phyloP scores from a whole-genome alignment of 2,888 invertebrate genomes.

The Cabera pusaria region DNA sequence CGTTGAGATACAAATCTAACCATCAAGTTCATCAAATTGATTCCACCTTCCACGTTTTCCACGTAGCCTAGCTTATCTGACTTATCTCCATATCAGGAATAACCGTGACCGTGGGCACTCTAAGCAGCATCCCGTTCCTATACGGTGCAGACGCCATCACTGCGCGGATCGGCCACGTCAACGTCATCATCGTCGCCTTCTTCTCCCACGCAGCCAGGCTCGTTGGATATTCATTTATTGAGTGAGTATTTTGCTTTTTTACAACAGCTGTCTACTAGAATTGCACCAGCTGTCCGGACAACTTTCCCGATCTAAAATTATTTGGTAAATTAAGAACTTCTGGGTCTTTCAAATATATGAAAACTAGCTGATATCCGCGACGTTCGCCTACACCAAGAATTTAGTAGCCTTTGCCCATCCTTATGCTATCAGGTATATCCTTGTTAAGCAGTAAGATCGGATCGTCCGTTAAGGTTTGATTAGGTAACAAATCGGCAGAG shows the following conservation, averaged over 20 bases:
- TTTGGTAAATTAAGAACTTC: no score
- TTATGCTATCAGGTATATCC: no score
- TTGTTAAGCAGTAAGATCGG: no score
- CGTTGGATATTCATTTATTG: conserved; percentile 93
- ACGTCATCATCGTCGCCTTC: conserved; percentile 92
- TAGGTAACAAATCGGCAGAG: no score
- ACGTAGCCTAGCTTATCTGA: conserved; percentile 25
- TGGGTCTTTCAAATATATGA: no score
- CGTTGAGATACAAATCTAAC: not conserved
- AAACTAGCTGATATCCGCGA: no score
- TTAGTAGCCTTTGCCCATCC: no score
- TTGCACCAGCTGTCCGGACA: no score
- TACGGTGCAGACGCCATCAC: conserved; percentile 93
- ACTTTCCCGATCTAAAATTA: no score
- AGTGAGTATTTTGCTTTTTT: conserved; percentile 85
- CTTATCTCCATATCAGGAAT: conserved; percentile 81
- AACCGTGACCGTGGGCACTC: conserved; percentile 92
- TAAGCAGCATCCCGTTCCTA: conserved; percentile 92
- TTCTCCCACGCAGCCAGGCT: conserved; percentile 92
- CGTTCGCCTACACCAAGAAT: no score
- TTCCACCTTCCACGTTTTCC: conserved; percentile 3
- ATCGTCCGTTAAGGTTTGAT: no score
- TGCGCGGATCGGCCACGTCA: conserved; percentile 90
- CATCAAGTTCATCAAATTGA: conserved; percentile 14
- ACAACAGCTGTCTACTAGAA: no score